Evolutionary conservation across 2,113 vertebrate genomes (phyloP).

Genomic region (Xenus cinereus): DNA sequence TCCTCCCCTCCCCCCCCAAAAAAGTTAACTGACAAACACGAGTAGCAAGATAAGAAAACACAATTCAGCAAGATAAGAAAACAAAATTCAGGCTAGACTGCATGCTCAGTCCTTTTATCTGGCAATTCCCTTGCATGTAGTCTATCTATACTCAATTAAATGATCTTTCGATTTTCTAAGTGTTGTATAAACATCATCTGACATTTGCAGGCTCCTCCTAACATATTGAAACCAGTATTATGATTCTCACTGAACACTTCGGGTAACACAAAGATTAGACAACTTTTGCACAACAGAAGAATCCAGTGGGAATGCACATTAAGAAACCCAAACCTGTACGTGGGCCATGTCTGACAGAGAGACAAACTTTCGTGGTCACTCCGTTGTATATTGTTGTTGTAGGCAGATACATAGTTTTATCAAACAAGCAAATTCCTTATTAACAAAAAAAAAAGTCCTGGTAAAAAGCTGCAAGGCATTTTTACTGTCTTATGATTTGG

Average conservation of each 20-base stretch:
- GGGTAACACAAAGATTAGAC: background rate
- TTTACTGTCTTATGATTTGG: background rate
- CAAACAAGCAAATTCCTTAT: background rate
- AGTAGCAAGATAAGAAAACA: background rate
- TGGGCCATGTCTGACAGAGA: background rate
- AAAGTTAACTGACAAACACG: background rate
- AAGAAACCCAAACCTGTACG: background rate
- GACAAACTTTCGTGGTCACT: background rate
- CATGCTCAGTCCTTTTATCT: rapidly evolving
- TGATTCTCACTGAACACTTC: background rate
- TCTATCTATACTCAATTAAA: background rate
- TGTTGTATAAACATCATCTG: background rate
- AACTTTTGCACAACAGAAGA: background rate
- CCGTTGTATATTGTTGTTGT: background rate
- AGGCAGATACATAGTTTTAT: background rate
- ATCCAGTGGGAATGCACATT: background rate
- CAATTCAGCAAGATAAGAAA: background rate
- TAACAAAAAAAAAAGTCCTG: background rate
- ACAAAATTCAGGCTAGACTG: background rate
- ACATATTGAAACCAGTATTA: background rate
- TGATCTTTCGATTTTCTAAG: background rate
- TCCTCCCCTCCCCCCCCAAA: too few species aligned
- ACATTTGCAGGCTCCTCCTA: background rate
- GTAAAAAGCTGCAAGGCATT: background rate
- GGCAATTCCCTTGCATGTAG: background rate